Evolutionary conservation across 2,888 invertebrate species (phyloP).

Genomic region (Hirtodrosophila duncani): DNA sequence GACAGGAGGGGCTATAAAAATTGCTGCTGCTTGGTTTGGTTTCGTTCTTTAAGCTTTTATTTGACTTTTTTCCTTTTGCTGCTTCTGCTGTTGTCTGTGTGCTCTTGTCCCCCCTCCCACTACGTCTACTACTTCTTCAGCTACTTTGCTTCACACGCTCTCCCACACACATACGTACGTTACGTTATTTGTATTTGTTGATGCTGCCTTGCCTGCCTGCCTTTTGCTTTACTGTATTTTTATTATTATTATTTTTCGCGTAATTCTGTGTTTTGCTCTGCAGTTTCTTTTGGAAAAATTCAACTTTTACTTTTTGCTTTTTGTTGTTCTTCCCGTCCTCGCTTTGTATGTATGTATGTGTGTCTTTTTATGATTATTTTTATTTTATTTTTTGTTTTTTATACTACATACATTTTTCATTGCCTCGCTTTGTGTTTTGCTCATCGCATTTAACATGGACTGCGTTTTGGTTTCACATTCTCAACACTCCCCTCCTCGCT

Average conservation of each 20-base stretch:
- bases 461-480: too few species aligned
- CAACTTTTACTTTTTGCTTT: conserved; percentile 67
- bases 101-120: too few species aligned
- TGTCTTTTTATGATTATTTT: conserved; percentile 58
- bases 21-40: too few species aligned
- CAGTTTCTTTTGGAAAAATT: conserved; percentile 72
- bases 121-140: too few species aligned
- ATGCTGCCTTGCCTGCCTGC: conserved; percentile 19
- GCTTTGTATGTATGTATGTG: conserved; percentile 33
- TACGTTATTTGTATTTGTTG: conserved; percentile 41
- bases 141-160: conserved; percentile 13
- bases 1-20: too few species aligned
- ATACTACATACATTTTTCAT: conserved; percentile 38
- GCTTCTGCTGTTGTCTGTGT: too few species aligned
- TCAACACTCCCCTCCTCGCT: conserved; percentile 12
- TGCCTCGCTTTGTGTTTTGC: conserved; percentile 56
- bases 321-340: conserved; percentile 9
- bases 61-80: too few species aligned
- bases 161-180: too few species aligned
- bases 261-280: conserved; percentile 70
- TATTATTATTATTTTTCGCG: conserved; percentile 74
- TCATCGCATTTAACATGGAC: conserved; percentile 51
- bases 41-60: too few species aligned
- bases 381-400: conserved; percentile 49
- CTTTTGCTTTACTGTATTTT: conserved; percentile 56